These are phyloP conservation scores for Seriola quinqueradiata DNA, from an alignment of 2,113 vertebrate genomes.

Conservation along the genomic window DNA sequence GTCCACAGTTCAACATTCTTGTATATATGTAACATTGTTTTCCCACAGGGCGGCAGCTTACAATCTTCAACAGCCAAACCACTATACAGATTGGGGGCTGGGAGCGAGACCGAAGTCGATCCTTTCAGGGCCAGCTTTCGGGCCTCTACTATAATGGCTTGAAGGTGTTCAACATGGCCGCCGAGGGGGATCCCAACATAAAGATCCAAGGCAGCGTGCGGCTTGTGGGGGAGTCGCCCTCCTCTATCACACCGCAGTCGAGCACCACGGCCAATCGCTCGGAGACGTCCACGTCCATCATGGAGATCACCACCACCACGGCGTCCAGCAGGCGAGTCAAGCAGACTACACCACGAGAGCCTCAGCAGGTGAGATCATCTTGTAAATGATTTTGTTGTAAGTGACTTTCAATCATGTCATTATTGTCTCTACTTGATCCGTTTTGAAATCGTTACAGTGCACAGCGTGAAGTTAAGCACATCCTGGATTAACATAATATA, in stretches of 20 bases:
- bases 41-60: constrained; percentile 97
- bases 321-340: constrained; percentile 93
- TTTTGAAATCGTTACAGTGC: constrained; percentile 29
- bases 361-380: constrained; percentile 89
- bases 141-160: constrained; percentile 99
- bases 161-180: constrained; percentile 99
- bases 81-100: constrained; percentile 99
- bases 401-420: constrained; percentile 1
- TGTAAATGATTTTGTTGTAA: neutral
- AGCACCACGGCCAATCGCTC: constrained; percentile 97
- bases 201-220: constrained; percentile 96
- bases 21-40: constrained; percentile 96
- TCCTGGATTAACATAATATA: constrained; percentile 25
- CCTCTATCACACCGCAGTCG: constrained; percentile 97
- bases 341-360: constrained; percentile 92
- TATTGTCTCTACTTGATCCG: constrained; percentile 25
- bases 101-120: constrained; percentile 93
- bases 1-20: constrained; percentile 90
- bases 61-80: constrained; percentile 99
- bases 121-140: constrained; percentile 99
- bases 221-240: constrained; percentile 97
- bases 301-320: constrained; percentile 97
- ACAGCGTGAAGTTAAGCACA: constrained; percentile 19
- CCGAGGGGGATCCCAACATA: constrained; percentile 96
- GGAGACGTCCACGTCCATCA: constrained; percentile 96